Conservation (phyloP, 2,113 vertebrate species). For the Tinamus guttatus region DNA sequence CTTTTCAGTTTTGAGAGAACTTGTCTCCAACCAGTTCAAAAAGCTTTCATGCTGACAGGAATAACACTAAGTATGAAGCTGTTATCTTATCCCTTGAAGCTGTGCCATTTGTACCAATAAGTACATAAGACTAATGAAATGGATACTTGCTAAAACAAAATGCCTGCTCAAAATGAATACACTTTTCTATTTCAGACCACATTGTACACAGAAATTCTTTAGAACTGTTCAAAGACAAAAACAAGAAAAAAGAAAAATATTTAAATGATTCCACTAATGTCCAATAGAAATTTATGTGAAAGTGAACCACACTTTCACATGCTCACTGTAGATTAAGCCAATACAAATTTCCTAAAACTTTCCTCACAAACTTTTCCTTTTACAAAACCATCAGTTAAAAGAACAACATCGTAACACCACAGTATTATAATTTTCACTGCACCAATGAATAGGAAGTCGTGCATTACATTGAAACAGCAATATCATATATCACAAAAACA, state of each 20-base stretch:
- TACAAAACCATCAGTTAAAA: background rate
- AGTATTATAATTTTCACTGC: slow-evolving; percentile 25
- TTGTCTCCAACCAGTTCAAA: slow-evolving; percentile 33
- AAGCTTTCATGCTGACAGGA: slow-evolving; percentile 43
- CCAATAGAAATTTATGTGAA: background rate
- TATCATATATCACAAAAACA: background rate
- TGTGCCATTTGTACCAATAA: slow-evolving; percentile 23
- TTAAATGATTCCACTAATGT: background rate
- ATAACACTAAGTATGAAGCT: background rate
- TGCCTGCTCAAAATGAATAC: slow-evolving; percentile 26
- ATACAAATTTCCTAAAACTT: slow-evolving; percentile 38
- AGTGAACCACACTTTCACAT: background rate
- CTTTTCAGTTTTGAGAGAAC: slow-evolving; percentile 1
- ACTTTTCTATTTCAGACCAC: slow-evolving; percentile 26
- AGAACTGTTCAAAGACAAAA: slow-evolving; percentile 36
- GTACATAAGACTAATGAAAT: slow-evolving; percentile 16
- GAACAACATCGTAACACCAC: background rate
- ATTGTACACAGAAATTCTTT: background rate
- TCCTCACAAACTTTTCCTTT: background rate
- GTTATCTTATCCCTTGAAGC: slow-evolving; percentile 51
- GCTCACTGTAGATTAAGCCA: slow-evolving; percentile 17
- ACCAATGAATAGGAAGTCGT: background rate
- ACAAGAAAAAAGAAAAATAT: slow-evolving; percentile 12
- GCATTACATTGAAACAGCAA: background rate
- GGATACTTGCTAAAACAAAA: slow-evolving; percentile 46